phyloP scores from a whole-genome alignment of 2,888 invertebrate genomes.

The Mechanitis messenoides region DNA sequence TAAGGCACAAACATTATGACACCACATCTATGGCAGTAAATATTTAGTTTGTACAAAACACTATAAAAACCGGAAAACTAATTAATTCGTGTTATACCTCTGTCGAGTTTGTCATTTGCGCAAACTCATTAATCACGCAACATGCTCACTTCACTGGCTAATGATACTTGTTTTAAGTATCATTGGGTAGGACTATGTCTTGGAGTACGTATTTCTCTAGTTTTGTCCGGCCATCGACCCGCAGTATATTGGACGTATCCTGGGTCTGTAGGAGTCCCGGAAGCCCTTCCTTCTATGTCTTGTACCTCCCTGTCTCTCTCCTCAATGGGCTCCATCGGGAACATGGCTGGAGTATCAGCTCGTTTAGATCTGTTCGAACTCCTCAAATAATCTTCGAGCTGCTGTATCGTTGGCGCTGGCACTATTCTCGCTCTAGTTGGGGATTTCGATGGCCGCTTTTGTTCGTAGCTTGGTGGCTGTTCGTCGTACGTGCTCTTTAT shows the following conservation, averaged over 20 bases:
- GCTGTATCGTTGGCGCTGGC: conserved; percentile 66
- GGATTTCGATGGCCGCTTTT: conserved; percentile 51
- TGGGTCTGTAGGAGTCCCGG: conserved; percentile 83
- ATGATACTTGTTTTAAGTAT: conserved; percentile 20
- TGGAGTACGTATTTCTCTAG: conserved; percentile 74
- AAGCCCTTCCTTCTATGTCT: conserved; percentile 64
- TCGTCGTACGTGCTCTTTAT: conserved; percentile 60
- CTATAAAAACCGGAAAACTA: conserved; percentile 20
- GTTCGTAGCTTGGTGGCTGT: conserved; percentile 56
- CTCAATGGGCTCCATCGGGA: conserved; percentile 75
- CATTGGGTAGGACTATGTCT: conserved; percentile 70
- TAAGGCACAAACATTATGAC: conserved; percentile 12
- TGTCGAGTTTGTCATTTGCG: conserved; percentile 19
- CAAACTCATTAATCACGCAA: conserved; percentile 29
- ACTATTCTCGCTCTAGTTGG: conserved; percentile 60
- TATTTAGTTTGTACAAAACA: conserved; percentile 20
- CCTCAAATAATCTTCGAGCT: conserved; percentile 68
- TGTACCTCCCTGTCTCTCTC: conserved; percentile 59
- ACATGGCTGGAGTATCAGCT: conserved; percentile 63
- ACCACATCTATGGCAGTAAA: conserved; percentile 23
- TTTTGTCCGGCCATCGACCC: conserved; percentile 79
- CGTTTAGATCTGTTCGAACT: conserved; percentile 47
- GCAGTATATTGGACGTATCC: conserved; percentile 85
- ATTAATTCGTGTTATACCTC: conserved; percentile 18
- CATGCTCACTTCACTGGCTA: conserved; percentile 21